Percentiles rank a stretch among this genome's conserved stretches.
Evolutionary conservation across 2,113 vertebrate genomes (phyloP).

Genomic region (Eublepharis macularius): DNA sequence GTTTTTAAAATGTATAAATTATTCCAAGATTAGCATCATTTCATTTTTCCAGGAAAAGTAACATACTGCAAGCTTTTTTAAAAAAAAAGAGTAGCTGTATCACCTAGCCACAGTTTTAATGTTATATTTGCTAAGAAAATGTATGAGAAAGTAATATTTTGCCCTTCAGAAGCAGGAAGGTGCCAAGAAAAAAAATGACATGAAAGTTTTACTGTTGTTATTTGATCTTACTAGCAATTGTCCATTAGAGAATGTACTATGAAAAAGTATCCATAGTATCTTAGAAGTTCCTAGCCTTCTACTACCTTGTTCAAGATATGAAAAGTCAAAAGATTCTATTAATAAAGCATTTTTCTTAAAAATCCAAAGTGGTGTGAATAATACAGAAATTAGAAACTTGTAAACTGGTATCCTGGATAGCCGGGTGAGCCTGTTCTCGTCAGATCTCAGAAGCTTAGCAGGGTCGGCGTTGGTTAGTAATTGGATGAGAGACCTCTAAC

Average conservation of each 20-base stretch:
- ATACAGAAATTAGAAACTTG: not conserved
- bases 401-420: too few relatives aligned
- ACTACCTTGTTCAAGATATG: not conserved
- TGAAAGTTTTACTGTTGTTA: not conserved
- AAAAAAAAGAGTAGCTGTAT: conserved; percentile 34
- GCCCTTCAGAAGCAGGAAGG: not conserved
- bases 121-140: conserved; percentile 11
- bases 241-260: not conserved
- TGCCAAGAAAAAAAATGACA: not conserved
- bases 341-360: not conserved
- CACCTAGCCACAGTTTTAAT: not conserved
- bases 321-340: not conserved
- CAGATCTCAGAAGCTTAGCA: too few relatives aligned
- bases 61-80: conserved; percentile 3
- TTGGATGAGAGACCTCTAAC: too few relatives aligned
- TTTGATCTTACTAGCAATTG: not conserved
- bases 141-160: conserved; percentile 13
- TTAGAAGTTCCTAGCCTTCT: not conserved
- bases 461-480: too few relatives aligned
- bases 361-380: not conserved
- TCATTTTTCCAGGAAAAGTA: conserved; percentile 2
- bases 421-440: too few relatives aligned
- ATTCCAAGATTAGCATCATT: conserved; percentile 36
- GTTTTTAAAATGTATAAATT: conserved; percentile 63
- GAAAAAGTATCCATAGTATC: not conserved